Conservation (phyloP, 2,888 invertebrate species). For the Drosophila rellima region DNA sequence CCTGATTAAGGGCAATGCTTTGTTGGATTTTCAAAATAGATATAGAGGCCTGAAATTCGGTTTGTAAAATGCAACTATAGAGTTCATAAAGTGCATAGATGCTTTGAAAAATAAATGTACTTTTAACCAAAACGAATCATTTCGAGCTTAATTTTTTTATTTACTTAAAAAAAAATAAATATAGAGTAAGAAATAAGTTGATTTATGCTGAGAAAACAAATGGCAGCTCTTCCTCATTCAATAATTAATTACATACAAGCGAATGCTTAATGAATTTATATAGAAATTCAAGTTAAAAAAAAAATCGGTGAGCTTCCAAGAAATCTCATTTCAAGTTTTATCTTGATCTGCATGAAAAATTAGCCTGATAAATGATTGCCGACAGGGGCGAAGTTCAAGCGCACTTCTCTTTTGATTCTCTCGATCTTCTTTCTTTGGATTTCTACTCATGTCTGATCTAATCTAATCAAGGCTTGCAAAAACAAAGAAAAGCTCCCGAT, state of each 20-base stretch:
- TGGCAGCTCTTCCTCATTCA: conserved; percentile 11
- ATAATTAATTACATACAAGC: conserved; percentile 35
- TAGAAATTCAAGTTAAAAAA: conserved; percentile 31
- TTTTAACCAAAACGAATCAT: too few relatives aligned
- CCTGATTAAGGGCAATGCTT: conserved; percentile 41
- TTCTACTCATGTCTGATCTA: conserved; percentile 25
- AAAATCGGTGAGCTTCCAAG: conserved; percentile 32
- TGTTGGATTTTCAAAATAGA: conserved; percentile 5
- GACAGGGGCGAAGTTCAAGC: conserved; percentile 42
- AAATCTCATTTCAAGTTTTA: conserved; percentile 32
- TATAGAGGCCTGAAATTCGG: background rate
- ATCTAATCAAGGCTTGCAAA: conserved; percentile 42
- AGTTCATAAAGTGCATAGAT: background rate
- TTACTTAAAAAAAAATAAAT: background rate
- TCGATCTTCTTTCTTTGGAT: background rate
- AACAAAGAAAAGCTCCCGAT: background rate
- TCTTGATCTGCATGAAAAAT: conserved; percentile 35
- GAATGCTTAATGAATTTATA: conserved; percentile 21
- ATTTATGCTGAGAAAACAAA: background rate
- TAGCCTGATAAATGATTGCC: conserved; percentile 40
- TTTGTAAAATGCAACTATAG: background rate
- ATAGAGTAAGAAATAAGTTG: background rate
- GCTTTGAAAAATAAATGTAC: too few relatives aligned
- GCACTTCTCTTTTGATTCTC: background rate
- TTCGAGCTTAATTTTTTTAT: too few relatives aligned